A percentile compares a stretch with the other conserved stretches of the same genome.
Evolutionary conservation across 2,113 vertebrate genomes (phyloP).

Genomic region (Diglossa brunneiventris): DNA sequence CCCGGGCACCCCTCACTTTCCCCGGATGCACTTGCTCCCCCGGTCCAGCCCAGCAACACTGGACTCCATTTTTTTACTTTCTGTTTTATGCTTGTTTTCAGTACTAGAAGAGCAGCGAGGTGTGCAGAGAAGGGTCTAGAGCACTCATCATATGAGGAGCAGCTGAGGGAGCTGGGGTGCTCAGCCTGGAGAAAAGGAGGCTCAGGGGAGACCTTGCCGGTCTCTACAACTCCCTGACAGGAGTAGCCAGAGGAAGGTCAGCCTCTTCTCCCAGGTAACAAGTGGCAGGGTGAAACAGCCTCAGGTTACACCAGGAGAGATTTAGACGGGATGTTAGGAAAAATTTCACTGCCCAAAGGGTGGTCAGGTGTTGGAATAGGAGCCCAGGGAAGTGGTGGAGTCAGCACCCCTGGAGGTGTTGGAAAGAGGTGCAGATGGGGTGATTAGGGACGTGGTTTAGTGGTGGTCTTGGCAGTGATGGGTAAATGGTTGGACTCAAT

Average conservation of each 20-base stretch:
- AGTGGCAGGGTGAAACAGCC: background rate
- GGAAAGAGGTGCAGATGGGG: background rate
- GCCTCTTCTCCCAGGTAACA: background rate
- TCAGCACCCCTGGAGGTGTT: background rate
- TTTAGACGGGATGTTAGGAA: background rate
- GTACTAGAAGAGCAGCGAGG: fast-evolving
- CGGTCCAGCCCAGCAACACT: background rate
- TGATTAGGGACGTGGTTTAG: background rate
- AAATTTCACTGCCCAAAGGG: fast-evolving
- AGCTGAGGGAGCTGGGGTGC: background rate
- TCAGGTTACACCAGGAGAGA: background rate
- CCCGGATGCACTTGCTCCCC: fast-evolving
- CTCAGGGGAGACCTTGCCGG: fast-evolving
- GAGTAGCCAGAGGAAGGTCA: background rate
- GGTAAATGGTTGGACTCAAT: background rate
- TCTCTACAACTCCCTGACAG: background rate
- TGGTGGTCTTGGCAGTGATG: background rate
- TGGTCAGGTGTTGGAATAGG: background rate
- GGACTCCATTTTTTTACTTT: fast-evolving
- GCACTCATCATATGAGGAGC: background rate
- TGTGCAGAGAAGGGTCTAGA: background rate
- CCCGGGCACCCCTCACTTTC: too few relatives aligned
- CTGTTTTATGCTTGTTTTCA: background rate
- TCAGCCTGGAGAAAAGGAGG: background rate
- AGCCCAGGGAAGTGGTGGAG: background rate